A percentile compares a stretch with the other conserved stretches of the same genome.
phyloP scores from a whole-genome alignment of 2,797 vertebrate species.

The Cuniculus paca region DNA sequence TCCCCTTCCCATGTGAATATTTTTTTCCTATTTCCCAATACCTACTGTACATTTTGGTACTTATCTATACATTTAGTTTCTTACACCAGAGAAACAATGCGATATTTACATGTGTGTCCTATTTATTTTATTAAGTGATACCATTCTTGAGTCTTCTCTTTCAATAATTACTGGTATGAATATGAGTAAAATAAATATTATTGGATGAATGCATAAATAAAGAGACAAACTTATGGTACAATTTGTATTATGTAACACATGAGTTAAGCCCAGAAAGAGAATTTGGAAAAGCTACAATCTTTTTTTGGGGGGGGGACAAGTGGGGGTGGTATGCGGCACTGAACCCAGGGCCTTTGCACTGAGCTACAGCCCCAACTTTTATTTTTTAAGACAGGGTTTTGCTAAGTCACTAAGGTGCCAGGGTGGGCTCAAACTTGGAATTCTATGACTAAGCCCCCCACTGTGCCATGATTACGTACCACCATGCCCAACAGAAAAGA shows the following conservation, averaged over 20 bases:
- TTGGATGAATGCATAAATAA: constrained; percentile 50
- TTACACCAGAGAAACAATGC: not conserved
- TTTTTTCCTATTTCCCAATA: not conserved
- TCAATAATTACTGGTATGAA: constrained; percentile 52
- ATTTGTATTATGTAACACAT: not conserved
- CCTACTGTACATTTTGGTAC: not conserved
- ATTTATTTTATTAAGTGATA: not conserved
- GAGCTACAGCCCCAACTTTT: not conserved
- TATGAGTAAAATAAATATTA: constrained; percentile 45
- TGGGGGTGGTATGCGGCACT: too few species aligned
- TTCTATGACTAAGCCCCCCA: not conserved
- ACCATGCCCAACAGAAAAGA: not conserved
- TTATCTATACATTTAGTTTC: not conserved
- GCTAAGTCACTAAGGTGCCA: not conserved
- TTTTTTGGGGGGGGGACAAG: not conserved
- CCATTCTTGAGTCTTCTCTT: constrained; percentile 40
- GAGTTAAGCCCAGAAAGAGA: constrained; percentile 50
- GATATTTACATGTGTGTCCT: not conserved
- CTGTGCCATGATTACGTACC: not conserved
- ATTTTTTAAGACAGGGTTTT: not conserved
- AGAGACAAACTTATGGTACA: constrained; percentile 2
- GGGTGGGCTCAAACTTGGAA: not conserved
- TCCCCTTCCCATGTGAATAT: not conserved
- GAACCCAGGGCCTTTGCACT: not conserved
- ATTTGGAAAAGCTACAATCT: constrained; percentile 26